phyloP scores from a whole-genome alignment of 2,797 vertebrate genomes.

The Rhinichthys osculus region DNA sequence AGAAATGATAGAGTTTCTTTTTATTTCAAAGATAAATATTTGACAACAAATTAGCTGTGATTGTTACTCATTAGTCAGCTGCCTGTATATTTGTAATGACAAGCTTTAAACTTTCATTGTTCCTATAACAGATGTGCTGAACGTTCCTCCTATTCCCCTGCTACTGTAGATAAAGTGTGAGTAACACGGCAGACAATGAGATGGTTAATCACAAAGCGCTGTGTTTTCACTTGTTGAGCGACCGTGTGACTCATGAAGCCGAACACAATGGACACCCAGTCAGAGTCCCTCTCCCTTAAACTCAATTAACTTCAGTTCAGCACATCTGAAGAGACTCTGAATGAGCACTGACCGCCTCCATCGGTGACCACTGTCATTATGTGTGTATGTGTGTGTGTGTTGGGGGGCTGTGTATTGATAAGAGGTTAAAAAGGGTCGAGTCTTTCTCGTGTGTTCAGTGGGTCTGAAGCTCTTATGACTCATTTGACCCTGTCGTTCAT shows the following conservation, averaged over 20 bases:
- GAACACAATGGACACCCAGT: conserved; percentile 30
- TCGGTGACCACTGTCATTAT: conserved; percentile 14
- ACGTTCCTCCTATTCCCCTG: background rate
- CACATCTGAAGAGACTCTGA: conserved; percentile 5
- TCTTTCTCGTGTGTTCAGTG: background rate
- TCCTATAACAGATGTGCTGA: background rate
- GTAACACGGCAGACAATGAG: conserved; percentile 32
- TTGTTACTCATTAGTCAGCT: background rate
- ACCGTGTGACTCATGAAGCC: conserved; percentile 31
- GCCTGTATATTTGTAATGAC: no score
- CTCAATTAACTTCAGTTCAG: conserved; percentile 32
- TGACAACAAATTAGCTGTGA: background rate
- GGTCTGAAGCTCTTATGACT: background rate
- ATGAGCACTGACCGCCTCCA: background rate
- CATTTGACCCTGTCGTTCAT: background rate
- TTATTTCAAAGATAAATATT: background rate
- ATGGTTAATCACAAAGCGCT: conserved; percentile 31
- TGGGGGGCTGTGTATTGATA: background rate
- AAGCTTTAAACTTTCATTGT: background rate
- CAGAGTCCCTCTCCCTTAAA: conserved; percentile 23
- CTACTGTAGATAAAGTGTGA: conserved; percentile 21
- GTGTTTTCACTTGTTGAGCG: conserved; percentile 18
- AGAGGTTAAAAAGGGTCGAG: background rate
- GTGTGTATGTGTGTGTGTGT: background rate
- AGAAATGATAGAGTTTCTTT: background rate